These are phyloP conservation scores for Heliconius hortense DNA, from an alignment of 2,888 invertebrate species.

Conservation along the genomic window DNA sequence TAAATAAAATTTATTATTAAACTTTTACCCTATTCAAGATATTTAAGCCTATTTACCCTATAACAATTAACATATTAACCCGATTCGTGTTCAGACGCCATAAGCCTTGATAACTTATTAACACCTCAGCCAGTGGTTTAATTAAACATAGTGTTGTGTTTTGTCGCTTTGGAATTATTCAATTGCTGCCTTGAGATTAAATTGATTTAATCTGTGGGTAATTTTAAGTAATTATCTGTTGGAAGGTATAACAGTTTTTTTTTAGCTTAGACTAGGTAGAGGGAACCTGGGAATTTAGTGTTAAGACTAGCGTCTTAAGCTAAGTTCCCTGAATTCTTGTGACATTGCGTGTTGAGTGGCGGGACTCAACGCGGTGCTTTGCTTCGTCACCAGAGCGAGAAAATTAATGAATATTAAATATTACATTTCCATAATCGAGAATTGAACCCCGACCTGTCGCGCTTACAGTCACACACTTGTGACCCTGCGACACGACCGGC, in stretches of 20 bases:
- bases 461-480: no score
- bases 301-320: no score
- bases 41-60: not conserved
- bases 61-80: constrained; percentile 17
- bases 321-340: no score
- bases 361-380: no score
- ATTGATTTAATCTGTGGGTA: not conserved
- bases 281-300: no score
- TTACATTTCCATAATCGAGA: no score
- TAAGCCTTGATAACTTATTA: constrained; percentile 8
- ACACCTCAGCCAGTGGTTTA: not conserved
- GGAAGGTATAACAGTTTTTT: not conserved
- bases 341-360: no score
- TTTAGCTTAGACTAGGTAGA: no score
- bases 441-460: no score
- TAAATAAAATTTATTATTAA: not conserved
- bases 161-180: not conserved
- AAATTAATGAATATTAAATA: no score
- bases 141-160: constrained; percentile 13
- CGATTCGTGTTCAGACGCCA: constrained; percentile 6
- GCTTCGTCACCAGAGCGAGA: no score
- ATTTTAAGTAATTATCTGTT: not conserved
- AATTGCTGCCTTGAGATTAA: not conserved
- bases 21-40: not conserved
- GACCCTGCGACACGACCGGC: fast-evolving